Percentiles rank a stretch among this genome's conserved stretches.
phyloP scores from a whole-genome alignment of 2,113 vertebrate genomes.

The Oryctolagus cuniculus region mOryCun1.1 NC_091435.1:149055501-149056000 shows the following conservation, averaged over 20 bases:
- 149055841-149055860: constrained; percentile 84
- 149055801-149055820: constrained; percentile 74
- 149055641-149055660: neutral
- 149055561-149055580: neutral
- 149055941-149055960: no score
- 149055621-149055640: constrained; percentile 54
- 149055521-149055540: constrained; percentile 45
- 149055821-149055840: constrained; percentile 82
- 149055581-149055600: constrained; percentile 51
- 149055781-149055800: constrained; percentile 76
- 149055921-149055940: constrained; percentile 27
- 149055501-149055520: neutral
- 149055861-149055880: constrained; percentile 61
- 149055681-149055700: constrained; percentile 51
- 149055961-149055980: no score
- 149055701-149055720: constrained; percentile 62
- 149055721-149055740: constrained; percentile 76
- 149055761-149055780: constrained; percentile 47
- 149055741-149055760: constrained; percentile 55
- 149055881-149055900: constrained; percentile 62
- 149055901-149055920: constrained; percentile 80
- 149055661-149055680: constrained; percentile 57
- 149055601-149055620: constrained; percentile 3
- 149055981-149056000: no score
- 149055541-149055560: constrained; percentile 54